Evolutionary conservation across 2,888 invertebrate genomes (phyloP), one percentile per base, ranked within the genome.

Genomic region (Phoenoteleia sp.): DNA sequence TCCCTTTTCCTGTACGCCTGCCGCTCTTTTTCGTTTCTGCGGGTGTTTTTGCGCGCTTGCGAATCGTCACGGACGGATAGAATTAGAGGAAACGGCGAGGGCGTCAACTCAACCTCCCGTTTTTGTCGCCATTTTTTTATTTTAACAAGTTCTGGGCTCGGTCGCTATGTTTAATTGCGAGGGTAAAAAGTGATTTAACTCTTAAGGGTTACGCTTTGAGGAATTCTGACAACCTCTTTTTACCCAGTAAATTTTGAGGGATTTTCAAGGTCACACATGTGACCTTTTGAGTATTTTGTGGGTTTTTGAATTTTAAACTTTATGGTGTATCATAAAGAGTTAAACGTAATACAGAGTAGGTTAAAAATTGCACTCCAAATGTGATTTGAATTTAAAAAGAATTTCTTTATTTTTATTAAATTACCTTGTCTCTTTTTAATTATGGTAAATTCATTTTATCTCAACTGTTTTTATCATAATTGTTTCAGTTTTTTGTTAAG

Each of bases 101-200:
- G 58, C 21, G 66, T 42, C 36, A 17, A 64, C 15, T 25, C 62
- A 1, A 21, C 29, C 17, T 33, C 7, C 5, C 13, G 3, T 33
- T 60, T 58, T 58, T 45, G 15, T 27, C 49, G 4, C n/a, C 13
- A 9, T 11, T 21, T 52, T 69, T 60, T 69, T 47, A 52, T 19
- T 58, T 58, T 42, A 33, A 54, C 71, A 79, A 79, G 79, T 79
- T 79, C 71, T 71, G 71, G 71, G 71, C 52, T 60, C 52, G 42
- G 29, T 47, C 33, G 23, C 75, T 45, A 66, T 45, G 56, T 75
- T 75, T 39, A 75, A 75, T 75, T 66, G 60, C 23, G 21, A 17
- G 7, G n/a, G 9, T 15, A 66, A 54, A 75, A 75, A 33, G 66
- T 45, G 36, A 66, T 66, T 66, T 47, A 49, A 56, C 54, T 45